Base-by-base conservation (phyloP, 2,113 vertebrate species). In the Syngnathus typhle region DNA sequence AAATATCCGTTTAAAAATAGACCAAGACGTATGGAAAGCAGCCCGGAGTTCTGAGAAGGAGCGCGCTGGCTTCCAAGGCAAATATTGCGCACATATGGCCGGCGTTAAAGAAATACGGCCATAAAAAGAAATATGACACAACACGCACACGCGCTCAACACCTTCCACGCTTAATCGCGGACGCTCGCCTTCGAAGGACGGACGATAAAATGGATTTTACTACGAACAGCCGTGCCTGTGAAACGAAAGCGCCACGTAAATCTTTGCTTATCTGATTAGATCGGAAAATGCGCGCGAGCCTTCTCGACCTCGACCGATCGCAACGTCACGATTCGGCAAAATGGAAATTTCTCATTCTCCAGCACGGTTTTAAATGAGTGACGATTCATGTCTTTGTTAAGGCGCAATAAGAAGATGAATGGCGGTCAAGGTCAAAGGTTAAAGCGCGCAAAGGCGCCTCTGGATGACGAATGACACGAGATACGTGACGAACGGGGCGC, bases 1-100 rank as follows among this genome's bases (percentile, higher is more conserved):
- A 59, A 77, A 79, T 69, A 73, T 64, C 0, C 2, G 49, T 76
- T 78, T 91, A 92, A 89, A 92, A 89, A 92, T 92, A 92, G 84
- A 77, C 71, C 56, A 2, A 2, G 72, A 77, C 83, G 21, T 49
- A 82, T 82, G 78, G 82, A 83, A 89, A 78, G 52, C 8, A 65
- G 70, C 80, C 82, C n/a, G 5, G 79, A 78, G 77, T 88, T 89
- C 87, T 77, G 84, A 84, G 89, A 88, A 90, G 64, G 47, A 69
- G 77, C 77, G 72, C 55, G 69, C 67, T 61, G 75, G 84, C 88
- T 80, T 85, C 76, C 60, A 15, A 77, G 83, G 79, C 84, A 83
- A 84, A 77, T 70, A 75, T 76, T 63, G 63, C 37, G 74, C 80
- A 71, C 85, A 85, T 83, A 85, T 83, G 78, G 81, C 51, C 62